Base-by-base conservation (phyloP, 2,888 invertebrate genomes). In the Hedya salicella region DNA sequence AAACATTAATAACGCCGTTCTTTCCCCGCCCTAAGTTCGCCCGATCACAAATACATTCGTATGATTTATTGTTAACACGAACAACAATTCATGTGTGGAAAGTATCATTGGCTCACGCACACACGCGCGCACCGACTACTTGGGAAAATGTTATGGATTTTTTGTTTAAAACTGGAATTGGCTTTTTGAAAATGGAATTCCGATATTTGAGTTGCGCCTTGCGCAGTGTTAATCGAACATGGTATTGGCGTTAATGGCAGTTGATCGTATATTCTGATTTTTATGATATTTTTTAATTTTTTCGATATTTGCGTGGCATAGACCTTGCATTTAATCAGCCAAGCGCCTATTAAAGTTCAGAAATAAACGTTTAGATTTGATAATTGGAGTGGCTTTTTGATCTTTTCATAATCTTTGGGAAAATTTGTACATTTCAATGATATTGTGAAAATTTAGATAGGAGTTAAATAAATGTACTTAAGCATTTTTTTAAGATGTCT, bases 1-100 rank as follows among this genome's bases (percentile, higher is more conserved):
- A 1, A 21, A n/a, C 14, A 49, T 49, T 16, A 64, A 39, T 19
- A 30, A 39, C 52, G n/a, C 8, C 1, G 19, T 2, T 5, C 21
- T 49, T 17, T 50, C 62, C 60, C 83, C 75, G 52, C 83, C 71
- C 83, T 77, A 79, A 66, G 9, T 68, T 68, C 62, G 69, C 71
- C 79, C 82, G 88, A 86, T 89, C 90, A 91, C 91, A 89, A 91
- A 90, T 90, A 90, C 91, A 91, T 87, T 86, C 82, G 80, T 89
- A 91, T 92, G 91, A 92, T 91, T 92, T 92, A 91, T 90, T 82
- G 84, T 85, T 82, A 85, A 90, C 90, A 88, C 86, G 86, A 78
- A 75, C 81, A 78, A 86, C 88, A 86, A 85, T 80, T 86, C 85
- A 83, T 86, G 87, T 87, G 87, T 83, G 83, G 82, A 80, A 80